Conservation (phyloP, 53 echinoderm and acorn worm species). For the Echinometra lucunter region DNA sequence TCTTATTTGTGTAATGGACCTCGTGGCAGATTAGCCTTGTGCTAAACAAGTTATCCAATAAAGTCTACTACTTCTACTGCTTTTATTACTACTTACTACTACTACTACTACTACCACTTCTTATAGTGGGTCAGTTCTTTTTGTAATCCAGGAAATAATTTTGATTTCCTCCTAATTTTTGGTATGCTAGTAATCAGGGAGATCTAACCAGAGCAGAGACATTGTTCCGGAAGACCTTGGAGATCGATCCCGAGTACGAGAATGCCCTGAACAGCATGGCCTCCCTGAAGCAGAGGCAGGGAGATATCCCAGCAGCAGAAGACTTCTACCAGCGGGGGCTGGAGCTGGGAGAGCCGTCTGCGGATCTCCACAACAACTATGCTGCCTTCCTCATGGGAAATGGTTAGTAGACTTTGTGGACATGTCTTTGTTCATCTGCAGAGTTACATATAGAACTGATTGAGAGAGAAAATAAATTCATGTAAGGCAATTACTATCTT, state of each 20-base stretch:
- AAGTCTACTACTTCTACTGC: too few relatives aligned
- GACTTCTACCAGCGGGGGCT: constrained; percentile 70
- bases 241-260: constrained; percentile 78
- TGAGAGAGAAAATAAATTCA: too few relatives aligned
- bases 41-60: too few relatives aligned
- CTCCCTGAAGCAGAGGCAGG: constrained; percentile 74
- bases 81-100: too few relatives aligned
- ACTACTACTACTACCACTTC: too few relatives aligned
- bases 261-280: constrained; percentile 88
- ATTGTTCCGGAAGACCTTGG: constrained; percentile 68
- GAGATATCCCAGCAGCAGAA: constrained; percentile 78
- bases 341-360: constrained; percentile 18
- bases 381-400: constrained; percentile 57
- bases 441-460: too few relatives aligned
- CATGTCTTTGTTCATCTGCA: not conserved
- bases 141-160: too few relatives aligned
- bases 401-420: constrained; percentile 16
- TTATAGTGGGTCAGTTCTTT: too few relatives aligned
- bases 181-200: constrained; percentile 64
- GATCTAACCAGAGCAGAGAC: constrained; percentile 44
- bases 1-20: too few relatives aligned
- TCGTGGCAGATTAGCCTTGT: too few relatives aligned
- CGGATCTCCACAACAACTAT: constrained; percentile 65
- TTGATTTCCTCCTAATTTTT: not conserved
- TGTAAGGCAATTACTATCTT: too few relatives aligned